Conservation (phyloP, 2,113 vertebrate species). For the Eulemur macaco region DNA sequence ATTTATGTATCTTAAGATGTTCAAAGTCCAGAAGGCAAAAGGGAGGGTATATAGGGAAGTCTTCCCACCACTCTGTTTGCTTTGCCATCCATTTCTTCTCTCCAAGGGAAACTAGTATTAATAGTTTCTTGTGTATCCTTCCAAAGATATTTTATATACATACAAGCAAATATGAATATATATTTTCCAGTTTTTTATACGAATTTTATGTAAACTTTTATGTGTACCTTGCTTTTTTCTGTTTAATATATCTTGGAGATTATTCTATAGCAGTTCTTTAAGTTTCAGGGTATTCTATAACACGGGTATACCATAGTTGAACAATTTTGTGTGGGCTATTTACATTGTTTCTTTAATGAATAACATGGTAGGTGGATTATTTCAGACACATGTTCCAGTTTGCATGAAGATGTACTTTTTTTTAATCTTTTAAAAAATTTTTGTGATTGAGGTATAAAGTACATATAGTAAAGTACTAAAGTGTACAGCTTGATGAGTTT, state of each 20-base stretch:
- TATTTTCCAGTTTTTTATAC: not conserved
- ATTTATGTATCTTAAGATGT: not conserved
- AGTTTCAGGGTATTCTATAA: not conserved
- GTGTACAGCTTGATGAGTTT: not conserved
- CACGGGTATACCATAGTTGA: not conserved
- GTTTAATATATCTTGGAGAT: not conserved
- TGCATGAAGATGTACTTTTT: not conserved
- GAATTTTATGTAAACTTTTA: not conserved
- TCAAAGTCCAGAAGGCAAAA: not conserved
- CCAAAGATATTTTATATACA: not conserved
- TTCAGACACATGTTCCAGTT: not conserved
- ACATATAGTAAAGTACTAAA: not conserved
- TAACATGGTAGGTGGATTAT: not conserved
- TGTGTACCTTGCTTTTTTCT: not conserved
- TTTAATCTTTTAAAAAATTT: not conserved
- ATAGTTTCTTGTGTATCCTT: not conserved
- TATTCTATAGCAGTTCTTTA: not conserved
- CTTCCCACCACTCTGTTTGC: not conserved
- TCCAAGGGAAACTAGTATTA: not conserved
- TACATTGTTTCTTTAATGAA: not conserved
- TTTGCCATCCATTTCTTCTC: not conserved
- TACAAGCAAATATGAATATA: not conserved
- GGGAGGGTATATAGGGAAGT: not conserved
- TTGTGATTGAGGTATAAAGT: not conserved
- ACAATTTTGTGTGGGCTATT: not conserved